Evolutionary conservation across 2,797 vertebrate species (phyloP), one percentile per base, ranked within the genome.

Genomic region (Protonibea diacanthus): DNA sequence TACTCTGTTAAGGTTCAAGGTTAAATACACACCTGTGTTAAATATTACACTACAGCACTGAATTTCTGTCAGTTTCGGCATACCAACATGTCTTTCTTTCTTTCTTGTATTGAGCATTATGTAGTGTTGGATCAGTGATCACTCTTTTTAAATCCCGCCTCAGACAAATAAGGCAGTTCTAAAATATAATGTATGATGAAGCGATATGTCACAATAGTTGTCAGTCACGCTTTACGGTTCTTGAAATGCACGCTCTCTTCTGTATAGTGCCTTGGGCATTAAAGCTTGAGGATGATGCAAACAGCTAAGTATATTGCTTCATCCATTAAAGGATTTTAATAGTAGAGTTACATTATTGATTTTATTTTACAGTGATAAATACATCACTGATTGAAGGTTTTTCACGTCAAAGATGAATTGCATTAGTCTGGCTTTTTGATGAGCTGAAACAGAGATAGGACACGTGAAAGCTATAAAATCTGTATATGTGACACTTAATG

Each of bases 261-360:
- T 75, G 76, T 87, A 86, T 82, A 92, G 79, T 88, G 90, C 86
- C 74, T 73, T 13, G n/a, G 62, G 87, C 88, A 90, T 94, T 93
- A 93, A 93, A 92, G 89, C 87, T 77, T 21, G 71, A 90, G 92
- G 92, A 93, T 93, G 93, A 94, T 94, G 93, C 92, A 93, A 94
- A 94, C 93, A 78, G 86, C 91, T 91, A 93, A 95, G 92, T 94
- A 93, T 93, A 94, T 93, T 93, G 92, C 94, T 91, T 91, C 92
- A 92, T 95, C 95, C 94, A 95, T 96, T 95, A 95, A 94, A 94
- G 87, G 89, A 88, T 93, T 95, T 95, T 95, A 96, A 95, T 95
- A 95, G 92, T 91, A 88, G 92, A 93, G 89, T 90, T 94, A 92
- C 94, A 92, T 93, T 95, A 95, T 94, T 89, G 92, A 94, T 95